Conservation (phyloP, 2,113 vertebrate genomes). For the Otolemur garnettii region DNA sequence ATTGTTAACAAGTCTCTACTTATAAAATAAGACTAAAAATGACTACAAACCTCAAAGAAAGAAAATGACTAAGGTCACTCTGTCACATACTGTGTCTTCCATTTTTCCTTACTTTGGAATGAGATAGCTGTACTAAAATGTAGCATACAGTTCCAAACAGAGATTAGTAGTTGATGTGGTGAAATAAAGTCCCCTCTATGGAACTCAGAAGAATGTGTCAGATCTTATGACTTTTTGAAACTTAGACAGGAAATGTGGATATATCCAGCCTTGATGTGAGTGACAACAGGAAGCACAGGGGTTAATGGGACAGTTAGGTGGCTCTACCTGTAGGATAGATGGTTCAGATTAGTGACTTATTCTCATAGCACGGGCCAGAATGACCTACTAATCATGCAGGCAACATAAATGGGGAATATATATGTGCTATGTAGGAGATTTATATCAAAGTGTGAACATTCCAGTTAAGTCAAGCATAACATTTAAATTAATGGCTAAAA, state of each 20-base stretch:
- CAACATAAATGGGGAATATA: conserved; percentile 54
- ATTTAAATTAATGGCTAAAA: conserved; percentile 82
- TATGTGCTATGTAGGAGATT: conserved; percentile 65
- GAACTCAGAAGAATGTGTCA: background rate
- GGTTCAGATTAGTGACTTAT: conserved; percentile 8
- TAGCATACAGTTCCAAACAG: background rate
- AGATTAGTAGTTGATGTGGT: conserved; percentile 1
- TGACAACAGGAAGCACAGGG: conserved; percentile 72
- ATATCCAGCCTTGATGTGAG: conserved; percentile 74
- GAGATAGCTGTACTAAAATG: background rate
- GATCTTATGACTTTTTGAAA: background rate
- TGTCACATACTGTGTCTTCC: background rate
- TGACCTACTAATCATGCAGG: conserved; percentile 42
- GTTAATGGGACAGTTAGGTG: background rate
- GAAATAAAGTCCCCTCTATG: background rate
- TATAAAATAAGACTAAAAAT: background rate
- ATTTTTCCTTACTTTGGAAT: background rate
- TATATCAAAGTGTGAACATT: conserved; percentile 80
- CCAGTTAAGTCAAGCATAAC: conserved; percentile 70
- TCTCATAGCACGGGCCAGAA: background rate
- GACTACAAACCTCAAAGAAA: background rate
- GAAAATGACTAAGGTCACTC: background rate
- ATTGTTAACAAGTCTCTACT: background rate
- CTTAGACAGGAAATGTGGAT: conserved; percentile 56
- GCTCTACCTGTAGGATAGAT: background rate